A percentile compares a stretch with the other conserved stretches of the same genome.
phyloP scores from a whole-genome alignment of 1,140 invertebrate species.

The Telenomus remus region DNA sequence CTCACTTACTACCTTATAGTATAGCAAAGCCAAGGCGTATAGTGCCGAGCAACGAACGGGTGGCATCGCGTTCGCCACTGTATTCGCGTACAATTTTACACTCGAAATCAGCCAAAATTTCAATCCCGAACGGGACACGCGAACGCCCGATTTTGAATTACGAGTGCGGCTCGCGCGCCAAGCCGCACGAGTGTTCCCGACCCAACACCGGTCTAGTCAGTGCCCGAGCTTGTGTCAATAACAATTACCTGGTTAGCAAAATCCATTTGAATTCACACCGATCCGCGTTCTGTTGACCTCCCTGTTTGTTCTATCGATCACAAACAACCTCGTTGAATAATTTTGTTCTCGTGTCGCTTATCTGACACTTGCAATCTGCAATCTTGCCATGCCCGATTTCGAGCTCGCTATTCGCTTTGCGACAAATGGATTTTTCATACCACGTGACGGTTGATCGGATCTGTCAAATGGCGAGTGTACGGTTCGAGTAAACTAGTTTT shows the following conservation, averaged over 20 bases:
- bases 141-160: slow-evolving; percentile 16
- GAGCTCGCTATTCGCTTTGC: neutral
- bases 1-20: slow-evolving; percentile 73
- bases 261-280: slow-evolving; percentile 8
- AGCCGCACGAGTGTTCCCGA: slow-evolving; percentile 26
- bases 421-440: slow-evolving; percentile 16
- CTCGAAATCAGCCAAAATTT: slow-evolving; percentile 31
- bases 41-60: slow-evolving; percentile 67
- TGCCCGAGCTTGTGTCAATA: slow-evolving; percentile 16
- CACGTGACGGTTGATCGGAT: slow-evolving; percentile 7
- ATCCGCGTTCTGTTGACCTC: neutral
- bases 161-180: slow-evolving; percentile 3
- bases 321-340: no score
- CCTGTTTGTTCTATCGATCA: no score
- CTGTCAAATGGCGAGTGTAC: neutral
- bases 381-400: no score
- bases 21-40: slow-evolving; percentile 74
- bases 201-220: slow-evolving; percentile 26
- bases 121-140: slow-evolving; percentile 19
- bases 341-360: no score
- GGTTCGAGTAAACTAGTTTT: no score
- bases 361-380: no score
- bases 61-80: slow-evolving; percentile 65
- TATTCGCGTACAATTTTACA: slow-evolving; percentile 51
- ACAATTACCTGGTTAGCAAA: slow-evolving; percentile 9